Evolutionary conservation across 2,113 vertebrate genomes (phyloP).

Genomic region (Anolis carolinensis): DNA sequence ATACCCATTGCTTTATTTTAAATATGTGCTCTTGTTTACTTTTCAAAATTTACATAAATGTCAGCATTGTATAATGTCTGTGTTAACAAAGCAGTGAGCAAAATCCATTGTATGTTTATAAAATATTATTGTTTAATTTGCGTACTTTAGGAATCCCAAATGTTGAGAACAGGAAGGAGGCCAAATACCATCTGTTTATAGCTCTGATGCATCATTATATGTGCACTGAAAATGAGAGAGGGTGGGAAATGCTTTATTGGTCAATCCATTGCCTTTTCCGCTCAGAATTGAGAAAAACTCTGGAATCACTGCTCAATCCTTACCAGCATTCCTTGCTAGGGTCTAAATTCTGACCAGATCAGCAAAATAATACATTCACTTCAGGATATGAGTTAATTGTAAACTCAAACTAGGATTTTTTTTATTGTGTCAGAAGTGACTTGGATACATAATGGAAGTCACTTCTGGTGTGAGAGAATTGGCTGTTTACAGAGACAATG

Average conservation of each 20-base stretch:
- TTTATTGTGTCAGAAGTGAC: too few species aligned
- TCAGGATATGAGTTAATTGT: conserved; percentile 59
- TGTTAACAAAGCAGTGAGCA: conserved; percentile 90
- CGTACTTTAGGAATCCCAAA: conserved; percentile 90
- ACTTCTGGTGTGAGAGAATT: too few species aligned
- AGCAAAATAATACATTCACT: conserved; percentile 60
- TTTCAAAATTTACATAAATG: conserved; percentile 90
- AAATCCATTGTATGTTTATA: conserved; percentile 90
- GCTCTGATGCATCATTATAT: conserved; percentile 86
- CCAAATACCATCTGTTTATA: conserved; percentile 91
- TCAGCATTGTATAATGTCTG: conserved; percentile 90
- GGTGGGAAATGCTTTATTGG: conserved; percentile 69
- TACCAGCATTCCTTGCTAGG: conserved; percentile 63
- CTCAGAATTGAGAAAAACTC: conserved; percentile 74
- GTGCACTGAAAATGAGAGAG: conserved; percentile 74
- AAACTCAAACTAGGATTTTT: conserved; percentile 61
- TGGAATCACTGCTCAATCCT: conserved; percentile 60
- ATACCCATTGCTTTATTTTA: conserved; percentile 80
- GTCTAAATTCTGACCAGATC: conserved; percentile 59
- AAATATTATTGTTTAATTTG: conserved; percentile 91
- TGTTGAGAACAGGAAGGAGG: conserved; percentile 89
- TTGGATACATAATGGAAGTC: too few species aligned
- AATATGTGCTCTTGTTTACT: conserved; percentile 85
- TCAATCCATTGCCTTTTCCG: conserved; percentile 82
- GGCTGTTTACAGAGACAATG: too few species aligned